A percentile compares a stretch with the other conserved stretches of the same genome.
phyloP scores from a whole-genome alignment of 2,113 vertebrate genomes.

The Microtus montanus region DNA sequence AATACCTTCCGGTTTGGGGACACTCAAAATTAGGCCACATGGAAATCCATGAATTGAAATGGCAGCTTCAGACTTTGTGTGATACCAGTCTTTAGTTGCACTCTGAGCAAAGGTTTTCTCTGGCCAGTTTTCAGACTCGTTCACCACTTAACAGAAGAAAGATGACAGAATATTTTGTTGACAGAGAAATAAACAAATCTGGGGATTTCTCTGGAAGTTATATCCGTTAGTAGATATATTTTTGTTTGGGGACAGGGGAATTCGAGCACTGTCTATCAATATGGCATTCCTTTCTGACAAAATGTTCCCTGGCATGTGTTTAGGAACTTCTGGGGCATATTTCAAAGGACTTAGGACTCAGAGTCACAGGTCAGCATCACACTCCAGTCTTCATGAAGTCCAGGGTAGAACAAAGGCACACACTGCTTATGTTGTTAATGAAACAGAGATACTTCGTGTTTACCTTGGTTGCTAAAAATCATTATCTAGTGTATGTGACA shows the following conservation, averaged over 20 bases:
- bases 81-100: constrained; percentile 42
- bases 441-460: too few species aligned
- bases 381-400: neutral
- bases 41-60: constrained; percentile 33
- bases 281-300: neutral
- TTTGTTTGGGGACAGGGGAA: neutral
- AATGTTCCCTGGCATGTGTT: neutral
- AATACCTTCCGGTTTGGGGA: constrained; percentile 21
- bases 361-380: neutral
- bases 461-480: too few species aligned
- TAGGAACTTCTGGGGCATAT: neutral
- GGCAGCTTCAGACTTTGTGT: neutral
- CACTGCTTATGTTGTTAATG: too few species aligned
- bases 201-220: neutral
- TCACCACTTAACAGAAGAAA: constrained; percentile 41
- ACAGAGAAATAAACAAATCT: constrained; percentile 13
- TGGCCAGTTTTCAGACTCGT: constrained; percentile 3
- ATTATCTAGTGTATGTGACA: too few species aligned
- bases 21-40: constrained; percentile 48
- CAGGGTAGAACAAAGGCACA: too few species aligned
- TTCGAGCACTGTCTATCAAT: constrained; percentile 36
- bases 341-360: neutral
- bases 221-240: constrained; percentile 21
- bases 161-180: neutral
- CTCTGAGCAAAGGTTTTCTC: constrained; percentile 9